Conservation (phyloP, 2,797 vertebrate genomes). For the Myioborus miniatus region DNA sequence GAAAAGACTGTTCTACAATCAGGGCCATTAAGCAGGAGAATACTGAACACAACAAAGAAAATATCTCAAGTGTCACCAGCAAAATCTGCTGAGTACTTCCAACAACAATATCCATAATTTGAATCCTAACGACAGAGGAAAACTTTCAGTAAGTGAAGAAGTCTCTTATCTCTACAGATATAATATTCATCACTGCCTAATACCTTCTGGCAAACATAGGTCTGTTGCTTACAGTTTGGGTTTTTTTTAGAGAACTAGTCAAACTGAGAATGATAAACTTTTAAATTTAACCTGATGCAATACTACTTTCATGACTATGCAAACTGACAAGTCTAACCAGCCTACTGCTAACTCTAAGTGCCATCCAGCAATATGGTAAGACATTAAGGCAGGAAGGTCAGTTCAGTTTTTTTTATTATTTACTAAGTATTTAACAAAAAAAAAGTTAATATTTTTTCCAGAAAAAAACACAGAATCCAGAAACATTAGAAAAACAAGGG, state of each 20-base stretch:
- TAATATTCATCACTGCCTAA: neutral
- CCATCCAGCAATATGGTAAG: neutral
- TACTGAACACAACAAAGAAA: neutral
- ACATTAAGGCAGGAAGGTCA: neutral
- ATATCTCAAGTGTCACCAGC: neutral
- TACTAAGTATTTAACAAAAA: neutral
- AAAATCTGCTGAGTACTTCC: neutral
- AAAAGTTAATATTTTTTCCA: neutral
- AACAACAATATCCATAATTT: neutral
- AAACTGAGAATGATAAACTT: neutral
- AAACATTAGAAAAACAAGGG: neutral
- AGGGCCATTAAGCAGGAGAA: neutral
- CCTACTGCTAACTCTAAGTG: neutral
- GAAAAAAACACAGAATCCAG: neutral
- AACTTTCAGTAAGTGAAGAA: neutral
- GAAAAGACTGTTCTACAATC: neutral
- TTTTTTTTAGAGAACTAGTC: neutral
- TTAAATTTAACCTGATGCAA: neutral
- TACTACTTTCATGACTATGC: neutral
- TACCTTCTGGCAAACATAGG: neutral
- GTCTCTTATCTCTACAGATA: neutral
- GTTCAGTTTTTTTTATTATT: neutral
- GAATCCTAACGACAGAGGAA: neutral
- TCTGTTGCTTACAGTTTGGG: neutral
- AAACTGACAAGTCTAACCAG: neutral